Base-by-base conservation (phyloP, 2,113 vertebrate genomes). In the Falco punctatus region DNA sequence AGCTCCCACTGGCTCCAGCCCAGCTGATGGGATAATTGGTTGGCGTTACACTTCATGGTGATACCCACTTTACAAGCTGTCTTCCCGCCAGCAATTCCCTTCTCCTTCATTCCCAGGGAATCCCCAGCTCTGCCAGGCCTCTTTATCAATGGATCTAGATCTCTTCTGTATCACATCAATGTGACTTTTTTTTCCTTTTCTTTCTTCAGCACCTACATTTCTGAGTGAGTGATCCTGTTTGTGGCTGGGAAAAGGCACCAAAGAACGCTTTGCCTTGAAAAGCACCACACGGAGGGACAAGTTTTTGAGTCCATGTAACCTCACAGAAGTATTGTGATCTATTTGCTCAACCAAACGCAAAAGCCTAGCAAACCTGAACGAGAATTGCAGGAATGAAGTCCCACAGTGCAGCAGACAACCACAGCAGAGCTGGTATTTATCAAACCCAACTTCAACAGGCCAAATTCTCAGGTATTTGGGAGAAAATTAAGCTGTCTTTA, bases 311-410 rank as follows among this genome's bases (percentile, higher is more conserved):
- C 69, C 12, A 0, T 17, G 13, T 59, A 33, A 38, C n/a, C 40
- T 54, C 30, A 2, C 2, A 4, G 32, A 65, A 40, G 28, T 9
- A 2, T 69, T 33, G 9, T 4, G 23, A 6, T 22, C 20, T 16
- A 0, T 62, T 51, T 81, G 26, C 28, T 35, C 52, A 77, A 20
- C 28, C 65, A n/a, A 22, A 23, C 10, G 11, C 46, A 70, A 52
- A 33, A 18, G 35, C 44, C 42, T 18, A 3, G 26, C 32, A 46
- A 80, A 44, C 40, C 10, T 42, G 11, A 14, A 16, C 62, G 11
- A 4, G 38, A 35, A 46, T 51, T 1, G 1, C 0, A 0, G 62
- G 64, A 30, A 19, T 3, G 23, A 42, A 42, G 51, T 55, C 57
- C 57, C 61, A 13, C 27, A 10, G 38, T 3, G 28, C 66, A 42